A percentile compares a stretch with the other conserved stretches of the same genome.
Evolutionary conservation across 1,140 invertebrate genomes (phyloP).

Genomic region (Marisa cornuarietis): DNA sequence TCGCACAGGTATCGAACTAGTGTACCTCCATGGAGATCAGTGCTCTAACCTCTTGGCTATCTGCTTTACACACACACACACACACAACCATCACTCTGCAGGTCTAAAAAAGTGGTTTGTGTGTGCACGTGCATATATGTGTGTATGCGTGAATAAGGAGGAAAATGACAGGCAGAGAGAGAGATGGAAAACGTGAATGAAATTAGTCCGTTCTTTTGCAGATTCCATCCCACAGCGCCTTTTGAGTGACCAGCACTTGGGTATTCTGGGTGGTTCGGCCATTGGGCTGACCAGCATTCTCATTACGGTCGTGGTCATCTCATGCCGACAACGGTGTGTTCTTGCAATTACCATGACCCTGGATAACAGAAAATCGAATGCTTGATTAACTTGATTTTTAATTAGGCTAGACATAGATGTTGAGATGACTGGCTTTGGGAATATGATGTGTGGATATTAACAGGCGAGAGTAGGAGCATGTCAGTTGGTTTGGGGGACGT

Average conservation of each 20-base stretch:
- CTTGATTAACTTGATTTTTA: too few relatives aligned
- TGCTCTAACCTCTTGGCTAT: too few relatives aligned
- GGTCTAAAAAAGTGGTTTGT: background rate
- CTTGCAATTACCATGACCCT: background rate
- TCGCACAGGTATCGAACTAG: too few relatives aligned
- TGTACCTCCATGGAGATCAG: too few relatives aligned
- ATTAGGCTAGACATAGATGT: too few relatives aligned
- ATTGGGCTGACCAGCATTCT: slow-evolving; percentile 28
- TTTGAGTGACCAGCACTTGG: slow-evolving; percentile 23
- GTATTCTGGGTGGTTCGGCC: slow-evolving; percentile 22
- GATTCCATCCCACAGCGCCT: background rate
- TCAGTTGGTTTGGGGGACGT: too few relatives aligned
- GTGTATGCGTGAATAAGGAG: background rate
- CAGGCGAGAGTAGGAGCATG: too few relatives aligned
- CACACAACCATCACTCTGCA: too few relatives aligned
- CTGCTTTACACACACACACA: too few relatives aligned
- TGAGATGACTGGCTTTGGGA: too few relatives aligned
- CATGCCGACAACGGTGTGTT: slow-evolving; percentile 21
- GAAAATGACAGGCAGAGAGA: background rate
- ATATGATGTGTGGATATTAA: too few relatives aligned
- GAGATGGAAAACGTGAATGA: background rate
- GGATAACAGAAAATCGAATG: too few relatives aligned
- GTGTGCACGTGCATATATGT: background rate
- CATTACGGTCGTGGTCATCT: slow-evolving; percentile 21
- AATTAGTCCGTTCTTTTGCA: background rate